phyloP scores from a whole-genome alignment of 2,797 vertebrate genomes.

The Erethizon dorsatum region DNA sequence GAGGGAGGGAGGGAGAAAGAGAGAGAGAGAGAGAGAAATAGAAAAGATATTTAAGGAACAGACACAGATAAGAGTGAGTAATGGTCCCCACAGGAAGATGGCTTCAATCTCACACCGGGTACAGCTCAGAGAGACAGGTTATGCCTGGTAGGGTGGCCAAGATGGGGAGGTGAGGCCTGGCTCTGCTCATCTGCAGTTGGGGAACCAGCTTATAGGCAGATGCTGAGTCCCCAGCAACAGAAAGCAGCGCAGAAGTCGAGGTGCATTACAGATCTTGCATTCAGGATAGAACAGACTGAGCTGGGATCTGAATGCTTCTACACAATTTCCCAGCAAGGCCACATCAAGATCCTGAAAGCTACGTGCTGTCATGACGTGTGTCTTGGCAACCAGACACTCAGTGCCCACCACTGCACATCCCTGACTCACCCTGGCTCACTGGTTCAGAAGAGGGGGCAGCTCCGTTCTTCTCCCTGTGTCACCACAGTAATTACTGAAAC shows the following conservation, averaged over 20 bases:
- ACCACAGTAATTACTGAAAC: conserved; percentile 64
- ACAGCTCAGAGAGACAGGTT: background rate
- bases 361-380: accelerated
- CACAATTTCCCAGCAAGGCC: background rate
- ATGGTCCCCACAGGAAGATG: background rate
- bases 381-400: conserved; percentile 42
- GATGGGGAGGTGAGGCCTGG: background rate
- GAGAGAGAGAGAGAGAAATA: background rate
- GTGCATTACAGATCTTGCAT: background rate
- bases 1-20: background rate
- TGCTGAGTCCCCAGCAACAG: background rate
- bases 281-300: background rate
- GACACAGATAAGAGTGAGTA: background rate
- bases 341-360: background rate
- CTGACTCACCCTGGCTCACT: conserved; percentile 65
- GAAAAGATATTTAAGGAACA: background rate
- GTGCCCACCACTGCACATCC: background rate
- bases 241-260: background rate
- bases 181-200: background rate
- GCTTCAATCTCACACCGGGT: background rate
- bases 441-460: conserved; percentile 68
- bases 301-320: background rate
- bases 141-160: background rate
- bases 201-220: conserved; percentile 17
- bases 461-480: conserved; percentile 34